Conservation (phyloP, 2,113 vertebrate species). For the Pomatostomus ruficeps region DNA sequence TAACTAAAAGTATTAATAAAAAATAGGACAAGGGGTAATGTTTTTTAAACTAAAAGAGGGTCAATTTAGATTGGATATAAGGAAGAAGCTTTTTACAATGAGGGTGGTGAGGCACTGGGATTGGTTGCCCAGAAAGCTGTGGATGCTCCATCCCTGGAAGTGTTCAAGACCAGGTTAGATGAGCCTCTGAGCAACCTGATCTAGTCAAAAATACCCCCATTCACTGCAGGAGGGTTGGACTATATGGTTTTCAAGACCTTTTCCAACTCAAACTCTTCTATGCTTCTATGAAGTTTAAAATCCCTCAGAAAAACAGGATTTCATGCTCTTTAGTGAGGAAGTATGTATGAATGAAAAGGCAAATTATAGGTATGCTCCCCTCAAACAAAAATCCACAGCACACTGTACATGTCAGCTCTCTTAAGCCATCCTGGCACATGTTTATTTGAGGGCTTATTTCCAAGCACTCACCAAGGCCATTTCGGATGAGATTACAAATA, state of each 20-base stretch:
- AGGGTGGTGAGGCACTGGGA: neutral
- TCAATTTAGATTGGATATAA: neutral
- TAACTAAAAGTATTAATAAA: neutral
- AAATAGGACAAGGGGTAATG: neutral
- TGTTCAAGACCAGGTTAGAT: neutral
- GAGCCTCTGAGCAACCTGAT: neutral
- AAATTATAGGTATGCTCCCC: neutral
- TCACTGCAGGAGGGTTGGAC: neutral
- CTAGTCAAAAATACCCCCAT: neutral
- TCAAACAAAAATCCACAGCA: neutral
- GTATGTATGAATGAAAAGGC: neutral
- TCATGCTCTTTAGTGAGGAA: neutral
- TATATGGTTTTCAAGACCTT: neutral
- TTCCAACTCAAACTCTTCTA: neutral
- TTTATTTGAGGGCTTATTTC: neutral
- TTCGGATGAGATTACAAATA: neutral
- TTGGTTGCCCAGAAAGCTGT: neutral
- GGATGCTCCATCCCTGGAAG: neutral
- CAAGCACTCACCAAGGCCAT: neutral
- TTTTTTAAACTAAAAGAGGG: neutral
- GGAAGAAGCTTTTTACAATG: neutral
- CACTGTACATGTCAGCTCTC: neutral
- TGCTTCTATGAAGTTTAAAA: neutral
- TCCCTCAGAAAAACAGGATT: neutral
- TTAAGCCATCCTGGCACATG: neutral